Base-by-base conservation (phyloP, 2,113 vertebrate genomes). In the Tachysurus vachellii region DNA sequence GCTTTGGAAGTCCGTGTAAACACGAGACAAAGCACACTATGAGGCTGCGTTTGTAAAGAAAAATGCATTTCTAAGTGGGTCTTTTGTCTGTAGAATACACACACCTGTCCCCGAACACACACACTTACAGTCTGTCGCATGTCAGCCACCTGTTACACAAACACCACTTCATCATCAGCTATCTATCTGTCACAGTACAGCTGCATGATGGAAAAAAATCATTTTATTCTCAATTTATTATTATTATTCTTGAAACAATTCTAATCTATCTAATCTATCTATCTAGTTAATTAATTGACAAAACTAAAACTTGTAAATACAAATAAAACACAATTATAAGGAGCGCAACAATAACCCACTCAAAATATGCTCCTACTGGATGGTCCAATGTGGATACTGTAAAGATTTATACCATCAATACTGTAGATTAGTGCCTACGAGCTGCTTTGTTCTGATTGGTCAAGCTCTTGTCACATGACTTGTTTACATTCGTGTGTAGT, bases 81-180 rank as follows among this genome's bases (percentile, higher is more conserved):
- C 44, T 76, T 76, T 76, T 76, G 44, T 50, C 44, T 76, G 12
- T 50, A 76, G 44, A 76, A 76, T 8, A 76, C 44, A 53, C 73
- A 53, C 44, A 76, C 73, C 73, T 76, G 73, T 76, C 47, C 50
- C 4, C 14, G 44, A 76, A 76, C 73, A 53, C 44, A 26, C 44
- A 76, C 73, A 14, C 73, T 13, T n/a, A 13, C 73, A 76, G 47
- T 50, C 5, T 3, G 4, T 50, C 42, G 21, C 71, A 44, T 44
- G 23, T 50, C 44, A 76, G 73, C 44, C 73, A 76, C 73, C 73
- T 76, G 73, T 50, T 76, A 50, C 44, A 76, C 73, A 76, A 47
- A 50, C 44, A 5, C 73, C 44, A 11, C 68, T 44, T 44, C 23
- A 44, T 44, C 23, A 44, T 50, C 10, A 17, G 14, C 44, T 2